Percentiles rank a stretch among this genome's conserved stretches.
Evolutionary conservation across 2,113 vertebrate genomes (phyloP).

Genomic region (Genyomyrus donnyi): DNA sequence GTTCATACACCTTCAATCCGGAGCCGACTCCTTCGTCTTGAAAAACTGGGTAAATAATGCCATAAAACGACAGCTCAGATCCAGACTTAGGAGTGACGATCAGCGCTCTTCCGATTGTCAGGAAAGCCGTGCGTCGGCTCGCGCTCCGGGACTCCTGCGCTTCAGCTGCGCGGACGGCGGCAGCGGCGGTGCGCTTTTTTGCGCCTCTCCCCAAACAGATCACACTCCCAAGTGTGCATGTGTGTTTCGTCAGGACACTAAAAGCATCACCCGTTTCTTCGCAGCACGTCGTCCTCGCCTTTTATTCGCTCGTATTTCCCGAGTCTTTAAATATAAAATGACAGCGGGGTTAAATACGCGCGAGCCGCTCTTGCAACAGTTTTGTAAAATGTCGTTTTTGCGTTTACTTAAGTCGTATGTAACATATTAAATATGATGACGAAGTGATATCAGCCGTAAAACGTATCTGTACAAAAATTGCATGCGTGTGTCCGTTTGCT

Average conservation of each 20-base stretch:
- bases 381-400: neutral
- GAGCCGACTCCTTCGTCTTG: slow-evolving; percentile 25
- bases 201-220: slow-evolving; percentile 14
- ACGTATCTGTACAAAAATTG: neutral
- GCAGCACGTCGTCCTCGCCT: neutral
- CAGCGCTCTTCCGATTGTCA: slow-evolving; percentile 54
- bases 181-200: slow-evolving; percentile 10
- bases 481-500: neutral
- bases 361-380: neutral
- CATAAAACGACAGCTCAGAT: slow-evolving; percentile 41
- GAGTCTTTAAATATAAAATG: neutral
- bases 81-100: slow-evolving; percentile 56
- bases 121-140: slow-evolving; percentile 40
- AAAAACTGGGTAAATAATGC: slow-evolving; percentile 35
- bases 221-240: neutral
- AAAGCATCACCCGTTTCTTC: neutral
- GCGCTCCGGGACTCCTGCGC: neutral
- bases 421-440: neutral
- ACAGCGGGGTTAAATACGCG: neutral
- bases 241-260: neutral
- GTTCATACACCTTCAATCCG: slow-evolving; percentile 20
- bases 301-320: neutral
- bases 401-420: neutral
- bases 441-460: neutral
- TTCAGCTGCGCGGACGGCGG: neutral